Conservation (phyloP, 1,140 invertebrate genomes). For the Diabrotica virgifera region DNA sequence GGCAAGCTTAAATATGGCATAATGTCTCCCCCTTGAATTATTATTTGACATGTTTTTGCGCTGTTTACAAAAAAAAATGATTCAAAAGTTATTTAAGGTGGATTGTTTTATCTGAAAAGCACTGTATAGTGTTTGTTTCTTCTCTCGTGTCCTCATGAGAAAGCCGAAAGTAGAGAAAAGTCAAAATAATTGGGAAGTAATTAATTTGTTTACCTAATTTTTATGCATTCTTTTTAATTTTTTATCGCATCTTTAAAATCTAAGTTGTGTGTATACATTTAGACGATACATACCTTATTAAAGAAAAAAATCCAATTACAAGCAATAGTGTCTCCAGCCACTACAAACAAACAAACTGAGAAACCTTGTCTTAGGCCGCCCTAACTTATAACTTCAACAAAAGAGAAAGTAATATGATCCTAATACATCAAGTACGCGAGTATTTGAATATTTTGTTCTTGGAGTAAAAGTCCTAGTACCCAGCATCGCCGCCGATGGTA, state of each 20-base stretch:
- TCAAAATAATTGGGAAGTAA: background rate
- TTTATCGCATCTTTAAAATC: background rate
- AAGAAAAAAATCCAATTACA: background rate
- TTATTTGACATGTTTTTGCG: too few relatives aligned
- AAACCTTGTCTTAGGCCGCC: background rate
- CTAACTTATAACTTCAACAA: constrained; percentile 6
- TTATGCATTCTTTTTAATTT: background rate
- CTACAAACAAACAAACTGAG: constrained; percentile 4
- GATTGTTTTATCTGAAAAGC: too few relatives aligned
- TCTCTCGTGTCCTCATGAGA: background rate
- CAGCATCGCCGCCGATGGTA: too few relatives aligned
- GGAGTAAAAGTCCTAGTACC: too few relatives aligned
- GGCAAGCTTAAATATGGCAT: too few relatives aligned
- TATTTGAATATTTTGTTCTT: too few relatives aligned
- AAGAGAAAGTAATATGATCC: constrained; percentile 1
- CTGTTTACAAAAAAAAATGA: too few relatives aligned
- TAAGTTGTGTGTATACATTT: background rate
- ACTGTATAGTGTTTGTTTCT: too few relatives aligned
- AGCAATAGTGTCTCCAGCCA: background rate
- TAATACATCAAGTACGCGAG: too few relatives aligned
- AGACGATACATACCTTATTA: background rate
- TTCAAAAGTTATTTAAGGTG: too few relatives aligned
- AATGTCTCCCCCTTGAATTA: too few relatives aligned
- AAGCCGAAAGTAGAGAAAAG: background rate
- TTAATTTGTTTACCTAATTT: background rate